These are phyloP conservation scores for Aegypius monachus DNA, from an alignment of 2,113 vertebrate genomes.

Conservation along the genomic window DNA sequence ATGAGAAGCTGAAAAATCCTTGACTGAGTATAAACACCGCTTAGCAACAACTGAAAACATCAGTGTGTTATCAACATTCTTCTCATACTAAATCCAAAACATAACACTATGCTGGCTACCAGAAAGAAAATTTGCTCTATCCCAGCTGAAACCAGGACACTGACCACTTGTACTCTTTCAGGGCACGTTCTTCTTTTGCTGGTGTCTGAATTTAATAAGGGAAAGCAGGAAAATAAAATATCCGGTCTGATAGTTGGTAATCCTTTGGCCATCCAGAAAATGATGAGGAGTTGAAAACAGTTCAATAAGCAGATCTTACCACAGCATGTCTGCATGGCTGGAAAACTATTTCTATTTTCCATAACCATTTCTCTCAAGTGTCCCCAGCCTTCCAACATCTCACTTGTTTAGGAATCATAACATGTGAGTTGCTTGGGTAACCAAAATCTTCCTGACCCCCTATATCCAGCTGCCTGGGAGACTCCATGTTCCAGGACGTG, in stretches of 20 bases:
- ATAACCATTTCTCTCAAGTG: neutral
- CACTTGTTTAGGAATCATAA: constrained; percentile 63
- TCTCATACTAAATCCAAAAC: too few species aligned
- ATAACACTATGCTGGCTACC: too few species aligned
- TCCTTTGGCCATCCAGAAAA: neutral
- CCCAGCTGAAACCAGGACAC: too few species aligned
- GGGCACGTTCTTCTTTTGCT: neutral
- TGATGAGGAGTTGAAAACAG: neutral
- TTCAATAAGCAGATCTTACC: constrained; percentile 5
- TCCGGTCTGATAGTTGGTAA: neutral
- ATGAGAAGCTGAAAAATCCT: too few species aligned
- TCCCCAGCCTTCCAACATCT: constrained; percentile 28
- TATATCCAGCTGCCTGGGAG: neutral
- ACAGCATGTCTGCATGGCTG: neutral
- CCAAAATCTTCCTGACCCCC: constrained; percentile 13
- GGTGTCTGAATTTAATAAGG: neutral
- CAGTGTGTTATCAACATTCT: too few species aligned
- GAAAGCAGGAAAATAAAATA: neutral
- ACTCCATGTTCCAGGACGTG: neutral
- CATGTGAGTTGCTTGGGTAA: constrained; percentile 54
- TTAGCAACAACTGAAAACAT: too few species aligned
- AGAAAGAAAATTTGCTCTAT: too few species aligned
- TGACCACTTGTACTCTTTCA: neutral
- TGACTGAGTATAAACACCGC: too few species aligned
- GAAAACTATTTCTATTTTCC: constrained; percentile 17